A percentile compares a stretch with the other conserved stretches of the same genome.
phyloP scores from a whole-genome alignment of 2,888 invertebrate species.

The Sinotaia quadrata region DNA sequence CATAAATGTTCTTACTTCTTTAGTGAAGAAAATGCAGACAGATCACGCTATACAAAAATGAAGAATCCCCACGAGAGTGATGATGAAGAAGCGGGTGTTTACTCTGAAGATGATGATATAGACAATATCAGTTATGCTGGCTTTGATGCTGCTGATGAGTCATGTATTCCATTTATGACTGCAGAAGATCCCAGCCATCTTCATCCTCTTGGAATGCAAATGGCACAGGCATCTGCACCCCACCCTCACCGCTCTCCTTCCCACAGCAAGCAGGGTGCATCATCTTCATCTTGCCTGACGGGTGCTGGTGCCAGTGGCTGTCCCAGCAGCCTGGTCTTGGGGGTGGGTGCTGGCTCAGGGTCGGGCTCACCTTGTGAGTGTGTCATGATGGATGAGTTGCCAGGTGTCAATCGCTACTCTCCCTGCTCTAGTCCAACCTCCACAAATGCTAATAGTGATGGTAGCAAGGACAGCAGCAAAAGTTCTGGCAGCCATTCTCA shows the following conservation, averaged over 20 bases:
- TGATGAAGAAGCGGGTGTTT: conserved; percentile 30
- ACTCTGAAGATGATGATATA: conserved; percentile 43
- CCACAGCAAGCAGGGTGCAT: conserved; percentile 23
- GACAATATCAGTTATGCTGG: conserved; percentile 28
- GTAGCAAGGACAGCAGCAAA: conserved; percentile 66
- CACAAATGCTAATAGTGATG: conserved; percentile 54
- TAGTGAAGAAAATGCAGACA: conserved; percentile 52
- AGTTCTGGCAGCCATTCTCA: conserved; percentile 62
- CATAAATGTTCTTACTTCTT: conserved; percentile 78
- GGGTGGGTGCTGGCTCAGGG: conserved; percentile 18
- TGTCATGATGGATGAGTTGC: conserved; percentile 43
- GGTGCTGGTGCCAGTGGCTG: conserved; percentile 26
- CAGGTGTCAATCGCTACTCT: conserved; percentile 44
- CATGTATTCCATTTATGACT: conserved; percentile 20
- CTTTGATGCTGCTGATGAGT: conserved; percentile 16
- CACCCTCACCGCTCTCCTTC: conserved; percentile 19
- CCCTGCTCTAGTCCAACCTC: conserved; percentile 50
- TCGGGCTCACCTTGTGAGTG: conserved; percentile 48
- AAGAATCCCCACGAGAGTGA: conserved; percentile 6
- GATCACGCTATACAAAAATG: conserved; percentile 8
- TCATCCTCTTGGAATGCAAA: conserved; percentile 4
- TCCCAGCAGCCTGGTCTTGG: conserved; percentile 15
- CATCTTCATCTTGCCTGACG: conserved; percentile 20
- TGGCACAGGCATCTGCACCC: conserved; percentile 16
- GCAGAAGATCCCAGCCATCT: conserved; percentile 16